Evolutionary conservation across 1,140 invertebrate genomes (phyloP).

Genomic region (Drosophila lini): DNA sequence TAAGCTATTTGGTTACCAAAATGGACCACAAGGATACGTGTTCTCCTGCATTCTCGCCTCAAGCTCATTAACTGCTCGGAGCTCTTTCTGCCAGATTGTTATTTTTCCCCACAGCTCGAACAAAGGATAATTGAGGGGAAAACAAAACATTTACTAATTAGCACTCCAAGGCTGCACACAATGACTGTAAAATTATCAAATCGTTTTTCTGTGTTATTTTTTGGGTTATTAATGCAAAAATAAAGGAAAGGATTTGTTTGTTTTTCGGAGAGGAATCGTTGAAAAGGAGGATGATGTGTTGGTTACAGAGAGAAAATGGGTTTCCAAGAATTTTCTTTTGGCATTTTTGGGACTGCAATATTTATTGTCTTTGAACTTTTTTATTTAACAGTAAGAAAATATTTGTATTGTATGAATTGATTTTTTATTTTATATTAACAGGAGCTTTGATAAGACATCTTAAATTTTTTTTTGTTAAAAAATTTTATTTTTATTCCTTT

Average conservation of each 20-base stretch:
- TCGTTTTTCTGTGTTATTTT: slow-evolving; percentile 25
- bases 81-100: slow-evolving; percentile 27
- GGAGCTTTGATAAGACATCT: too few relatives aligned
- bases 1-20: slow-evolving; percentile 19
- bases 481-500: too few relatives aligned
- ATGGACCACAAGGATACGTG: slow-evolving; percentile 38
- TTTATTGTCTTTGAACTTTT: not conserved
- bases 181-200: slow-evolving; percentile 54
- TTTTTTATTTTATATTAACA: too few relatives aligned
- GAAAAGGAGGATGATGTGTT: not conserved
- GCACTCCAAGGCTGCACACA: slow-evolving; percentile 47
- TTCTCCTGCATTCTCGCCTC: slow-evolving; percentile 15
- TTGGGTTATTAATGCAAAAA: slow-evolving; percentile 16
- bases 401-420: too few relatives aligned
- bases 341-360: slow-evolving; percentile 11
- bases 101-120: slow-evolving; percentile 44
- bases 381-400: too few relatives aligned
- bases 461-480: too few relatives aligned
- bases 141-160: slow-evolving; percentile 67
- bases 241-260: slow-evolving; percentile 12
- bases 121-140: slow-evolving; percentile 57
- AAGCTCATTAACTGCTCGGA: slow-evolving; percentile 58
- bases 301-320: slow-evolving; percentile 4
- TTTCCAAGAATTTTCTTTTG: slow-evolving; percentile 38
- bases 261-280: not conserved